phyloP scores from a whole-genome alignment of 1,140 invertebrate species.

The Aphidius ervi region DNA sequence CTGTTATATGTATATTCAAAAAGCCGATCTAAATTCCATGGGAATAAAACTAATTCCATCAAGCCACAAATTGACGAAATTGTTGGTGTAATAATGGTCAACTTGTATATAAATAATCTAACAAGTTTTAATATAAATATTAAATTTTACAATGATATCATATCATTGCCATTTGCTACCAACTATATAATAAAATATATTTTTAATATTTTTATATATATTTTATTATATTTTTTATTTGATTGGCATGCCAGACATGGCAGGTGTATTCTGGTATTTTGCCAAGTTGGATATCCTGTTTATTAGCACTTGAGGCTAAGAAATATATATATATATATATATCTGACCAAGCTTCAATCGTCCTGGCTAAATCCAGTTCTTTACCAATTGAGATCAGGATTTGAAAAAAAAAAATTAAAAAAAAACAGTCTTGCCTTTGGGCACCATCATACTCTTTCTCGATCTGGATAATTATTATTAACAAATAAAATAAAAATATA shows the following conservation, averaged over 20 bases:
- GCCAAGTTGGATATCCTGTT: conserved; percentile 12
- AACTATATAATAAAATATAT: too few species aligned
- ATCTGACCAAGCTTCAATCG: conserved; percentile 1
- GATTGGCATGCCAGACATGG: neutral
- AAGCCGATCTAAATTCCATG: conserved; percentile 9
- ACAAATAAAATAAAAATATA: too few species aligned
- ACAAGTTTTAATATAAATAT: too few species aligned
- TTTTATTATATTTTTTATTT: too few species aligned
- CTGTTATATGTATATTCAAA: conserved; percentile 5
- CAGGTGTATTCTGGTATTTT: conserved; percentile 12
- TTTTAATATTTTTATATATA: too few species aligned
- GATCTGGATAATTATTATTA: too few species aligned
- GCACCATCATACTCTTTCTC: too few species aligned
- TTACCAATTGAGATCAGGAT: conserved; percentile 5
- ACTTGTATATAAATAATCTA: too few species aligned
- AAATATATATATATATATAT: neutral
- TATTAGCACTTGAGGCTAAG: conserved; percentile 15
- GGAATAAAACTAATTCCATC: conserved; percentile 17
- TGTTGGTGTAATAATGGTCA: neutral
- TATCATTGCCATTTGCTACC: too few species aligned
- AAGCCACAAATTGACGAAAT: neutral
- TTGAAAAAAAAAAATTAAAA: neutral
- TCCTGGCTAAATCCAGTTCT: conserved; percentile 13
- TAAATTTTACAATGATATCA: too few species aligned
- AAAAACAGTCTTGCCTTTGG: too few species aligned